Evolutionary conservation across 2,888 invertebrate species (phyloP).

Genomic region (Ernsta delagoae): DNA sequence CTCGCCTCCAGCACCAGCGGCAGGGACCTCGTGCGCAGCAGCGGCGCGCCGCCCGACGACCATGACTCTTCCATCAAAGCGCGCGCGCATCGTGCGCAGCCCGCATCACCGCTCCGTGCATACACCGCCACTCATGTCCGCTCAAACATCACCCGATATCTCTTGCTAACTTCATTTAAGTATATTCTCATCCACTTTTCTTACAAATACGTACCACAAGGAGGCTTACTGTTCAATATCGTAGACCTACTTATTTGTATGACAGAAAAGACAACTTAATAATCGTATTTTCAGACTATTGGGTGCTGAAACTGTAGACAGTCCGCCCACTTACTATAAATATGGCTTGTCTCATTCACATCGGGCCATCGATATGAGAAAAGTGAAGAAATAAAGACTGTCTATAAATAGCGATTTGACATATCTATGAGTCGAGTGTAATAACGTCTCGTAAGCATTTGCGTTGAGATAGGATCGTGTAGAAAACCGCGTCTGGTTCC

Average conservation of each 20-base stretch:
- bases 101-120: slow-evolving; percentile 70
- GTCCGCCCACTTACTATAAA: slow-evolving; percentile 44
- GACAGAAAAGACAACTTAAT: not conserved
- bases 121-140: slow-evolving; percentile 67
- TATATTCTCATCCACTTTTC: not conserved
- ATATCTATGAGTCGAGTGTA: slow-evolving; percentile 50
- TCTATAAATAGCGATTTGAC: slow-evolving; percentile 49
- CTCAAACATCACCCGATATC: slow-evolving; percentile 50
- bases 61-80: slow-evolving; percentile 84
- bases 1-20: slow-evolving; percentile 86
- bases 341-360: slow-evolving; percentile 42
- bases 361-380: slow-evolving; percentile 42
- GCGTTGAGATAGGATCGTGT: slow-evolving; percentile 44
- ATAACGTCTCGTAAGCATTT: slow-evolving; percentile 48
- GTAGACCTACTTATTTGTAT: slow-evolving; percentile 4
- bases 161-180: not conserved
- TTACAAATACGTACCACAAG: not conserved
- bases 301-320: slow-evolving; percentile 4
- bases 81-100: slow-evolving; percentile 75
- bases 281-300: slow-evolving; percentile 3
- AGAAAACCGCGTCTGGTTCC: slow-evolving; percentile 53
- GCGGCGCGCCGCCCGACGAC: slow-evolving; percentile 84
- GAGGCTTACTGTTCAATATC: slow-evolving; percentile 40
- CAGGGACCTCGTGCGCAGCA: slow-evolving; percentile 87
- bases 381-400: slow-evolving; percentile 49